A percentile compares a stretch with the other conserved stretches of the same genome.
Evolutionary conservation across 2,113 vertebrate species (phyloP).

Genomic region (Taxidea taxus): DNA sequence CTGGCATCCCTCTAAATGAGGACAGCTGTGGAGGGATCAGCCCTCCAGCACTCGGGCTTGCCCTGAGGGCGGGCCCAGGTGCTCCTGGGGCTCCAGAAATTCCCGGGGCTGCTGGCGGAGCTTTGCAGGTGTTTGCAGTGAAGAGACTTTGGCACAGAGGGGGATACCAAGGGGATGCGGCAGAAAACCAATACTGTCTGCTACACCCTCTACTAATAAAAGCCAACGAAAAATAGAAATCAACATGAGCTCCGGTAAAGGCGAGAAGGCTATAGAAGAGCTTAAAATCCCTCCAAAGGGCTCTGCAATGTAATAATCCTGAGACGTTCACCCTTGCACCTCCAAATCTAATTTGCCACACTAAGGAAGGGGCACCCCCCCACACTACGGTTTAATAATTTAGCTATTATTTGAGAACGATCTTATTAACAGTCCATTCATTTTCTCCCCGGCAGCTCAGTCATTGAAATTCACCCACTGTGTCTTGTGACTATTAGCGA

Average conservation of each 20-base stretch:
- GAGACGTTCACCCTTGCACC: conserved; percentile 41
- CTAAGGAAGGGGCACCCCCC: conserved; percentile 42
- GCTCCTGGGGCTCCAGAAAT: not conserved
- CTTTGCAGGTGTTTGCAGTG: conserved; percentile 31
- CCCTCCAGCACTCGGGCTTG: not conserved
- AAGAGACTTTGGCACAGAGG: conserved; percentile 5
- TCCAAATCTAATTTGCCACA: conserved; percentile 54
- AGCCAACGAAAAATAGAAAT: conserved; percentile 47
- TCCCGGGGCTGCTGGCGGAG: not conserved
- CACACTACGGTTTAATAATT: conserved; percentile 58
- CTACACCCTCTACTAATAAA: conserved; percentile 43
- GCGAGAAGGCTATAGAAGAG: conserved; percentile 34
- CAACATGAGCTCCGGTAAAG: conserved; percentile 46
- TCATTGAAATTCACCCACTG: conserved; percentile 59
- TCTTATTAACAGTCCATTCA: conserved; percentile 68
- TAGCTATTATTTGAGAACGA: conserved; percentile 62
- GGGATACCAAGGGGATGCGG: not conserved
- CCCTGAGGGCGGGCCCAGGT: not conserved
- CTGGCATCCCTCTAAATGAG: not conserved
- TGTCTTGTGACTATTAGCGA: conserved; percentile 51
- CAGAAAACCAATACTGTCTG: conserved; percentile 33
- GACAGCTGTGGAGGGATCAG: not conserved
- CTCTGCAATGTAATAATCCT: conserved; percentile 64
- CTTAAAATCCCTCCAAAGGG: conserved; percentile 49
- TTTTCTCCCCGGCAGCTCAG: conserved; percentile 45